phyloP scores from a whole-genome alignment of 2,888 invertebrate genomes.

The Heteropelma amictum region DNA sequence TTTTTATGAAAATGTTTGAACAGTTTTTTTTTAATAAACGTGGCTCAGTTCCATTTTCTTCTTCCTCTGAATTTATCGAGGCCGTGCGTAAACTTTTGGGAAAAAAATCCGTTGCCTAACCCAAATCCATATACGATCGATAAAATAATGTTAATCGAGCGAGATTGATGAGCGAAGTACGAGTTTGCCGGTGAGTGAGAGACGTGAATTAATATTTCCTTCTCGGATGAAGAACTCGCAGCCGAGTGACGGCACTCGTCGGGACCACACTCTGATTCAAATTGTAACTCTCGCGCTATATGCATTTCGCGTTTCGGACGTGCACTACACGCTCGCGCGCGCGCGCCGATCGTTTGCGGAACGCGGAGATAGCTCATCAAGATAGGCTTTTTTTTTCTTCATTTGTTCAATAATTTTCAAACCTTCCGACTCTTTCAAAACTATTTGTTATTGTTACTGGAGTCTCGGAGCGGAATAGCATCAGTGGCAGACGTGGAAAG shows the following conservation, averaged over 20 bases:
- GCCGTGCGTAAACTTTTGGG: background rate
- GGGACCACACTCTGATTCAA: background rate
- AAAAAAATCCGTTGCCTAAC: slow-evolving; percentile 56
- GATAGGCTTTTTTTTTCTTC: background rate
- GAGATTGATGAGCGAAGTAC: slow-evolving; percentile 7
- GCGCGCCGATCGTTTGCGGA: slow-evolving; percentile 30
- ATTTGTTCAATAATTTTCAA: background rate
- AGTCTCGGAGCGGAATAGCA: slow-evolving; percentile 46
- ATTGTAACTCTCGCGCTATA: slow-evolving; percentile 17
- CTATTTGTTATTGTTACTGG: slow-evolving; percentile 57
- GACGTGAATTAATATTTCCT: background rate
- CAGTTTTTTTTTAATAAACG: background rate
- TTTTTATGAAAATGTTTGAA: too few relatives aligned
- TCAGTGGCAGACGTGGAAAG: background rate
- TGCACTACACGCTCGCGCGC: slow-evolving; percentile 54
- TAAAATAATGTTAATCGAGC: too few relatives aligned
- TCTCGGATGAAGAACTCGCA: background rate
- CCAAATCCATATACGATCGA: slow-evolving; percentile 58
- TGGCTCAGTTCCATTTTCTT: background rate
- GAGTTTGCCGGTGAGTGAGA: slow-evolving; percentile 10
- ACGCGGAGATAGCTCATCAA: slow-evolving; percentile 39
- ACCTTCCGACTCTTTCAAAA: background rate
- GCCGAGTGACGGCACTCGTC: background rate
- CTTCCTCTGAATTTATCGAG: background rate
- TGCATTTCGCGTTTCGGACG: slow-evolving; percentile 45